phyloP scores from a whole-genome alignment of 2,888 invertebrate genomes.

The Kryphioiulus occultus region DNA sequence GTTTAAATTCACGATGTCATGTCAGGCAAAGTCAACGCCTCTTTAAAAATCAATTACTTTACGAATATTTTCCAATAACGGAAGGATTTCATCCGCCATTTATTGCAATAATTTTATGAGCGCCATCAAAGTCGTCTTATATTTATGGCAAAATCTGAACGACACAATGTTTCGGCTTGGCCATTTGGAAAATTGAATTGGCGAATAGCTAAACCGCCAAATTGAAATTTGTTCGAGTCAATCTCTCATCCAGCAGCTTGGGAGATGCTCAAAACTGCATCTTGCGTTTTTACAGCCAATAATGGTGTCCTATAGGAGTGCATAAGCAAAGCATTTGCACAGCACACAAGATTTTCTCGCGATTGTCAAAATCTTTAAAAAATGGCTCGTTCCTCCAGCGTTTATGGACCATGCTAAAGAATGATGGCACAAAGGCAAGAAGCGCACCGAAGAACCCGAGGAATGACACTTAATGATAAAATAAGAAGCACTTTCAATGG shows the following conservation, averaged over 20 bases:
- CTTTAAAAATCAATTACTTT: not conserved
- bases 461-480: conserved; percentile 38
- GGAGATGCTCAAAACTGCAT: conserved; percentile 20
- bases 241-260: not conserved
- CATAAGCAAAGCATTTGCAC: not conserved
- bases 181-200: conserved; percentile 48
- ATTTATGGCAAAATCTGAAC: conserved; percentile 21
- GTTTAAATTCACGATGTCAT: too few species aligned
- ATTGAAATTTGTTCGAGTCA: conserved; percentile 41
- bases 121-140: conserved; percentile 30
- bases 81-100: not conserved
- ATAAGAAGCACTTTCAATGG: not conserved
- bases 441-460: not conserved
- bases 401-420: conserved; percentile 36
- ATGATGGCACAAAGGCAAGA: conserved; percentile 30
- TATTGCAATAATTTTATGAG: not conserved
- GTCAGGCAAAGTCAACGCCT: not conserved
- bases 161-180: conserved; percentile 33
- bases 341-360: not conserved
- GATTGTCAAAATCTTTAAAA: conserved; percentile 39
- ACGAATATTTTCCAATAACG: not conserved
- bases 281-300: conserved; percentile 15
- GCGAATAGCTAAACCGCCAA: conserved; percentile 39
- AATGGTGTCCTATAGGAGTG: not conserved
- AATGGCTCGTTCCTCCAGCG: conserved; percentile 28